Conservation (phyloP, 2,113 vertebrate genomes). For the Astur gentilis region DNA sequence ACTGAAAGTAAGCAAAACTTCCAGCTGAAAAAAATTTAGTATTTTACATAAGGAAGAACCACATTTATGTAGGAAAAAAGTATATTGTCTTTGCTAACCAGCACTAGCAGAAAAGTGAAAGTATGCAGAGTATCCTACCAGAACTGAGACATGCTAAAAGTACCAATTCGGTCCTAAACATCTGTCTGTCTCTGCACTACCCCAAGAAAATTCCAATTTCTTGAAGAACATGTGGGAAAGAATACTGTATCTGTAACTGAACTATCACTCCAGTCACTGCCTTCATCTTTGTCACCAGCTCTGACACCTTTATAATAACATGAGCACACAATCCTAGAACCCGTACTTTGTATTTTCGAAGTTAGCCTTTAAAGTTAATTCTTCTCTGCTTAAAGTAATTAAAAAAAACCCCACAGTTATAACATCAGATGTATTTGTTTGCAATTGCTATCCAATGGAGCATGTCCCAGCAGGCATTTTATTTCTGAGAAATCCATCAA, state of each 20-base stretch:
- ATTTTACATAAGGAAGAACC: background rate
- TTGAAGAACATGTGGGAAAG: background rate
- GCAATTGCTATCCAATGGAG: background rate
- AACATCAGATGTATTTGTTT: background rate
- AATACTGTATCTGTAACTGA: background rate
- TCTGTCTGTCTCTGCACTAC: background rate
- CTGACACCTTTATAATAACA: background rate
- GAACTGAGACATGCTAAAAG: background rate
- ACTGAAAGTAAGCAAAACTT: background rate
- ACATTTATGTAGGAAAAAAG: accelerated
- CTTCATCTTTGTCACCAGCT: background rate
- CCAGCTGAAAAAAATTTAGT: background rate
- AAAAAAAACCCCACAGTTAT: background rate
- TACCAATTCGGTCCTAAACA: background rate
- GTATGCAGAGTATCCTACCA: background rate
- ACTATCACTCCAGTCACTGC: background rate
- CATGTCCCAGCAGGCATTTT: background rate
- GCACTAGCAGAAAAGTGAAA: background rate
- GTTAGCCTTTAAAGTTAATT: background rate
- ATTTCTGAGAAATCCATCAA: background rate
- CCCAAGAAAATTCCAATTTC: background rate
- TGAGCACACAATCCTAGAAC: background rate
- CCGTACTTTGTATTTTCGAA: background rate
- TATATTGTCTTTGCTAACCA: background rate
- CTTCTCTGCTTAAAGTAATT: background rate